A percentile compares a stretch with the other conserved stretches of the same genome.
These are phyloP conservation scores for Drosophila mayri DNA, from an alignment of 1,140 invertebrate species.

Conservation along the genomic window DNA sequence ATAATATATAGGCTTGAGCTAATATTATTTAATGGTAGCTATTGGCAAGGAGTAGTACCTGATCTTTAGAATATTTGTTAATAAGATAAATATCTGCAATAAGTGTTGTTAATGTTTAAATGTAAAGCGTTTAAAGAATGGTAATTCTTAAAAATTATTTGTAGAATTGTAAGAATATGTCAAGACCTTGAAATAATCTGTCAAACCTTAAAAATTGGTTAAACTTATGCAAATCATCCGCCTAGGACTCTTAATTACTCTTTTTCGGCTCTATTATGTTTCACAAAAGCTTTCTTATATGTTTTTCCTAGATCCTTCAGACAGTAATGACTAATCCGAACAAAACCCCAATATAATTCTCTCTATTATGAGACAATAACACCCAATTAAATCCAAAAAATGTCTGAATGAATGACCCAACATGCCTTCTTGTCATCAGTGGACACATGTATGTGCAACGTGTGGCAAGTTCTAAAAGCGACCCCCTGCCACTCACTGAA, in stretches of 20 bases:
- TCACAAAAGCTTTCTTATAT: fast-evolving
- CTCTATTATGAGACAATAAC: not conserved
- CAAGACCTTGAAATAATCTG: too few species aligned
- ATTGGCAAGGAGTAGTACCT: too few species aligned
- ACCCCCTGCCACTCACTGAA: constrained; percentile 40
- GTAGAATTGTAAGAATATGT: not conserved
- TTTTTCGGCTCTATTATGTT: not conserved
- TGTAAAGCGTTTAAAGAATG: not conserved
- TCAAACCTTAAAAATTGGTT: not conserved
- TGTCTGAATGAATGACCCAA: constrained; percentile 8
- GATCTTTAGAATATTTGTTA: not conserved
- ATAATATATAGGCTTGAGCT: constrained; percentile 1
- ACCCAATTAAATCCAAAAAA: constrained; percentile 16
- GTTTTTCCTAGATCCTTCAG: not conserved
- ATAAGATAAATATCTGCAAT: not conserved
- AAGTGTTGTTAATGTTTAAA: not conserved
- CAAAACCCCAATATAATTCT: not conserved
- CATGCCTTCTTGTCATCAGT: constrained; percentile 13
- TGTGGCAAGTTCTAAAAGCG: constrained; percentile 59
- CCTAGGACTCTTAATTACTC: too few species aligned
- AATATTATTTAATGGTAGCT: not conserved
- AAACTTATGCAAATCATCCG: too few species aligned
- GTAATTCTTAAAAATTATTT: not conserved
- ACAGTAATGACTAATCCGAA: not conserved
- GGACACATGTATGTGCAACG: constrained; percentile 22